Conservation (phyloP, 1,140 invertebrate species). For the Drosophila ficusphila region DNA sequence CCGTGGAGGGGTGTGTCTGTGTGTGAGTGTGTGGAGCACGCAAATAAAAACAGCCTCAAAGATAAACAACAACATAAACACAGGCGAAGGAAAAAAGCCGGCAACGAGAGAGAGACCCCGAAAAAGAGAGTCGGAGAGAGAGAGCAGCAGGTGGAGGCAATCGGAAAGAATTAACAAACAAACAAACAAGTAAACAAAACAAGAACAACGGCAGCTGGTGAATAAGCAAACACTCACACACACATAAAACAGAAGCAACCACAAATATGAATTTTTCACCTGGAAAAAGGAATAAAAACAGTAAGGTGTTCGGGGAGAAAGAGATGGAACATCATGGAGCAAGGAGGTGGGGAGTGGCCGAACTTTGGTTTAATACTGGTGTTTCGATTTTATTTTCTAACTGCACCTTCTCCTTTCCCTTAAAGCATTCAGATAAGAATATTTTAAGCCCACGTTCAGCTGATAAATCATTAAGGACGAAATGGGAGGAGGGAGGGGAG, state of each 20-base stretch:
- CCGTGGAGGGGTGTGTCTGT: slow-evolving; percentile 24
- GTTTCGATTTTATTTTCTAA: slow-evolving; percentile 1
- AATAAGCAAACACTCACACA: slow-evolving; percentile 27
- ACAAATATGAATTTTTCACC: slow-evolving; percentile 14
- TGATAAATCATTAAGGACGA: slow-evolving; percentile 52
- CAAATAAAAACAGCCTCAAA: slow-evolving; percentile 72
- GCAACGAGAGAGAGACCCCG: slow-evolving; percentile 10
- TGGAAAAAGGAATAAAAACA: slow-evolving; percentile 25
- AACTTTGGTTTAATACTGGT: too few species aligned
- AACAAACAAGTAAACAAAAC: slow-evolving; percentile 40
- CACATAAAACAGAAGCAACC: slow-evolving; percentile 3
- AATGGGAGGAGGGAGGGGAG: neutral
- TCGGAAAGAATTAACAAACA: slow-evolving; percentile 70
- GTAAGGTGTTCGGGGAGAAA: slow-evolving; percentile 19
- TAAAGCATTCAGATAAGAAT: slow-evolving; percentile 29
- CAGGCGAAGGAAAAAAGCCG: slow-evolving; percentile 35
- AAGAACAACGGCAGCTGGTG: slow-evolving; percentile 35
- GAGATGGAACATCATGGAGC: neutral
- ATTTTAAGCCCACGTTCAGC: slow-evolving; percentile 46
- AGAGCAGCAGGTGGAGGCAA: slow-evolving; percentile 44
- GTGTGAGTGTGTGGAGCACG: slow-evolving; percentile 39
- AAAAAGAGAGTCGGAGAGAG: neutral
- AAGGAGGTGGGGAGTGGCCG: slow-evolving; percentile 11
- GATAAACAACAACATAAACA: slow-evolving; percentile 72
- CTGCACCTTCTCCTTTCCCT: neutral